phyloP scores from a whole-genome alignment of 2,888 invertebrate genomes.

The Ennomos quercinarius region DNA sequence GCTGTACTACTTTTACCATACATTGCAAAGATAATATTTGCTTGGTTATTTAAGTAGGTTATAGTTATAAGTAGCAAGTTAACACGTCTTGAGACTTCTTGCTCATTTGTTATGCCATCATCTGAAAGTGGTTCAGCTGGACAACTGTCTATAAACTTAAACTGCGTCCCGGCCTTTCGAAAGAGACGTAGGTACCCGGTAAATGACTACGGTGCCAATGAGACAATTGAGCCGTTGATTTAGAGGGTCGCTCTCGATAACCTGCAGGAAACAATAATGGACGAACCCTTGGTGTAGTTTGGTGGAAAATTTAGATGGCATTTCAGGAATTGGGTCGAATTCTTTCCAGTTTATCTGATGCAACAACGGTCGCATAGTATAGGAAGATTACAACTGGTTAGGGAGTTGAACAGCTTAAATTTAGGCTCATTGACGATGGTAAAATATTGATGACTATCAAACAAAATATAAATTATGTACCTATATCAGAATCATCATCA shows the following conservation, averaged over 20 bases:
- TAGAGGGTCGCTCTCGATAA: constrained; percentile 55
- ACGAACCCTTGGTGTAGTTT: constrained; percentile 28
- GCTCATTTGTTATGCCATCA: no score
- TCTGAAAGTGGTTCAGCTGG: neutral
- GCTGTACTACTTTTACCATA: no score
- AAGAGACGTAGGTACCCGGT: constrained; percentile 41
- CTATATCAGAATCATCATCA: no score
- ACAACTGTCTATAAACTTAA: neutral
- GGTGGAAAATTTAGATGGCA: constrained; percentile 26
- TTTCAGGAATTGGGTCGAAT: constrained; percentile 22
- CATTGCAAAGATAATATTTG: no score
- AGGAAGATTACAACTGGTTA: neutral
- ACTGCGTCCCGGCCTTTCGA: constrained; percentile 20
- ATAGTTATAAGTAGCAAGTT: no score
- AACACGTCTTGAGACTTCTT: no score
- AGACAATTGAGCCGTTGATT: constrained; percentile 67
- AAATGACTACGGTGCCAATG: constrained; percentile 57
- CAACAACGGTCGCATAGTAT: neutral
- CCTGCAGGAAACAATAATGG: constrained; percentile 47
- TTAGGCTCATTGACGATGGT: no score
- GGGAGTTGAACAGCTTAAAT: neutral
- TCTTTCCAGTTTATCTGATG: constrained; percentile 19
- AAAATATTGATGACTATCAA: no score
- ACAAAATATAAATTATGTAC: no score
- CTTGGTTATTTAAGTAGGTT: no score